A percentile compares a stretch with the other conserved stretches of the same genome.
Evolutionary conservation across 1,140 invertebrate genomes (phyloP).

Genomic region (Cotesia vestalis): DNA sequence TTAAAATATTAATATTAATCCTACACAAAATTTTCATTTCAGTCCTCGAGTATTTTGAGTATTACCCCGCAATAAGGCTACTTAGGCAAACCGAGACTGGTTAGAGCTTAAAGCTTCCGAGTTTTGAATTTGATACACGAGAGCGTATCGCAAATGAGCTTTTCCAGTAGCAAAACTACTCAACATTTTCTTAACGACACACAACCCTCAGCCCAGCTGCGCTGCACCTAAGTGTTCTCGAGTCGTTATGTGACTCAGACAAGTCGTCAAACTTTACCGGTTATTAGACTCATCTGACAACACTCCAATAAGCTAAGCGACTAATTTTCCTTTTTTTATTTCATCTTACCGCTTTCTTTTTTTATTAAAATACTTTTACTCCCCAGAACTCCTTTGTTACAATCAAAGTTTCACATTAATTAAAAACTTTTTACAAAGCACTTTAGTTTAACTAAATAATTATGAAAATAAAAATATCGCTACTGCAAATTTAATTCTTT

Average conservation of each 20-base stretch:
- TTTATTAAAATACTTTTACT: not conserved
- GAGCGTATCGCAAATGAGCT: conserved; percentile 10
- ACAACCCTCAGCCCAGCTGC: not conserved
- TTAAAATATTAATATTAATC: not conserved
- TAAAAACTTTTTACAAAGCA: too few relatives aligned
- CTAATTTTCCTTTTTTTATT: conserved; percentile 13
- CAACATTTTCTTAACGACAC: conserved; percentile 10
- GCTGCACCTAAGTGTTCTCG: not conserved
- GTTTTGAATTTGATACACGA: too few relatives aligned
- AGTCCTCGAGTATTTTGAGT: not conserved
- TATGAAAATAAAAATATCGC: too few relatives aligned
- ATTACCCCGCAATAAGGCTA: not conserved
- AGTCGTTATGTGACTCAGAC: conserved; percentile 14
- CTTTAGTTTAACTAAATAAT: too few relatives aligned
- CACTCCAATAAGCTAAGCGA: not conserved
- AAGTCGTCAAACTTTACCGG: conserved; percentile 13
- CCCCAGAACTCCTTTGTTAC: too few relatives aligned
- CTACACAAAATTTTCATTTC: not conserved
- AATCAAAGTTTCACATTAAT: too few relatives aligned
- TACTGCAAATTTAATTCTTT: too few relatives aligned
- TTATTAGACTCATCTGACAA: conserved; percentile 6
- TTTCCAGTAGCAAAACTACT: conserved; percentile 9
- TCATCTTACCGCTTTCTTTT: too few relatives aligned
- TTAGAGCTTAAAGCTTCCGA: not conserved
- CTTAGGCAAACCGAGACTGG: not conserved